Conservation (phyloP, 2,113 vertebrate genomes). For the Dicaeum eximium region DNA sequence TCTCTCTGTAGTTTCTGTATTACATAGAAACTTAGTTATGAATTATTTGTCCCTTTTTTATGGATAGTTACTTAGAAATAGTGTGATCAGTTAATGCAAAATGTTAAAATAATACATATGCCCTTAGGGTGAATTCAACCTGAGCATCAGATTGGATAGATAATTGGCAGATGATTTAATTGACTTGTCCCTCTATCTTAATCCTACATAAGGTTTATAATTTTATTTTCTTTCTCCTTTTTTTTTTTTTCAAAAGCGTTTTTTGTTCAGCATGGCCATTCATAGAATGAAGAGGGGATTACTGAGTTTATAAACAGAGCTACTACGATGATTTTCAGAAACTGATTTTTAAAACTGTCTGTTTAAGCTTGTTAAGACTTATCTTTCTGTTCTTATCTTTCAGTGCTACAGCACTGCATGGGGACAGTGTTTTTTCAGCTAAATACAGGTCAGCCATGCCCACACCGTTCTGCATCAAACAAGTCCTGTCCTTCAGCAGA, state of each 20-base stretch:
- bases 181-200: not conserved
- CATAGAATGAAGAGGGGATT: not conserved
- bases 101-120: not conserved
- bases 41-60: not conserved
- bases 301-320: not conserved
- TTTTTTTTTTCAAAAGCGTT: rapidly evolving
- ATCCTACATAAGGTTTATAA: not conserved
- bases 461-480: not conserved
- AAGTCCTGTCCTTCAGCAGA: not conserved
- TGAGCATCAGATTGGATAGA: not conserved
- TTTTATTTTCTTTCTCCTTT: no score
- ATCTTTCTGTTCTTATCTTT: not conserved
- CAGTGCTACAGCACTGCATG: no score
- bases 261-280: not conserved
- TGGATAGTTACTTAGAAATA: not conserved
- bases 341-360: not conserved
- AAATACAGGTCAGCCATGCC: not conserved
- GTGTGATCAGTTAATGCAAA: not conserved
- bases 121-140: not conserved
- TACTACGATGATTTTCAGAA: not conserved
- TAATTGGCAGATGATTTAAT: not conserved
- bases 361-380: not conserved
- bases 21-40: not conserved
- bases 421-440: not conserved
- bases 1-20: not conserved